Conservation (phyloP, 2,888 invertebrate genomes). For the Dryomyza anilis region DNA sequence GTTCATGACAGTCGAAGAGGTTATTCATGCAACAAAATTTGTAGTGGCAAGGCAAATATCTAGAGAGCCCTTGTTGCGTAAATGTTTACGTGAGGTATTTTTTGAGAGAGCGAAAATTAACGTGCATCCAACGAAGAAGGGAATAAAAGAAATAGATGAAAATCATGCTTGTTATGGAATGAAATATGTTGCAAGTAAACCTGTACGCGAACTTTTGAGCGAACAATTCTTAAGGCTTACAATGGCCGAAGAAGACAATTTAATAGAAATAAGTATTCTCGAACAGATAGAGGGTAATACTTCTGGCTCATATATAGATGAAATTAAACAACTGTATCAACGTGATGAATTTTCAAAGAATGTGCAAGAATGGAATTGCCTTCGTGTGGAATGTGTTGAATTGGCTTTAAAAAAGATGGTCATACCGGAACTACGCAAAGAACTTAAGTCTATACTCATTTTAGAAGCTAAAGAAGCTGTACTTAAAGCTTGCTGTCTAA, state of each 20-base stretch:
- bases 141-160: slow-evolving; percentile 94
- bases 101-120: slow-evolving; percentile 85
- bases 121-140: slow-evolving; percentile 85
- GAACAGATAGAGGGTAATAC: slow-evolving; percentile 82
- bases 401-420: slow-evolving; percentile 86
- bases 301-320: slow-evolving; percentile 79
- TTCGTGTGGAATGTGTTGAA: slow-evolving; percentile 86
- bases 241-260: slow-evolving; percentile 81
- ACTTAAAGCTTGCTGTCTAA: slow-evolving; percentile 81
- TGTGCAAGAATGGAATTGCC: slow-evolving; percentile 93
- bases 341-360: slow-evolving; percentile 92
- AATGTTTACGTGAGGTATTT: slow-evolving; percentile 83
- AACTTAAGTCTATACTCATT: slow-evolving; percentile 78
- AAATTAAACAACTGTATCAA: slow-evolving; percentile 73
- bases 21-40: slow-evolving; percentile 86
- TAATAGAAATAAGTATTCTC: slow-evolving; percentile 74
- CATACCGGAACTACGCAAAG: slow-evolving; percentile 86
- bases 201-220: slow-evolving; percentile 83
- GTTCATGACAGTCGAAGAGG: slow-evolving; percentile 78
- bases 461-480: slow-evolving; percentile 88
- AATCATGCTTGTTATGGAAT: slow-evolving; percentile 84
- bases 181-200: slow-evolving; percentile 92
- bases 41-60: slow-evolving; percentile 95
- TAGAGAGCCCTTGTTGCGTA: slow-evolving; percentile 86
- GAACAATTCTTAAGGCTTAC: slow-evolving; percentile 88